Evolutionary conservation across 2,888 invertebrate genomes (phyloP).

Genomic region (Bugulina stolonifera): DNA sequence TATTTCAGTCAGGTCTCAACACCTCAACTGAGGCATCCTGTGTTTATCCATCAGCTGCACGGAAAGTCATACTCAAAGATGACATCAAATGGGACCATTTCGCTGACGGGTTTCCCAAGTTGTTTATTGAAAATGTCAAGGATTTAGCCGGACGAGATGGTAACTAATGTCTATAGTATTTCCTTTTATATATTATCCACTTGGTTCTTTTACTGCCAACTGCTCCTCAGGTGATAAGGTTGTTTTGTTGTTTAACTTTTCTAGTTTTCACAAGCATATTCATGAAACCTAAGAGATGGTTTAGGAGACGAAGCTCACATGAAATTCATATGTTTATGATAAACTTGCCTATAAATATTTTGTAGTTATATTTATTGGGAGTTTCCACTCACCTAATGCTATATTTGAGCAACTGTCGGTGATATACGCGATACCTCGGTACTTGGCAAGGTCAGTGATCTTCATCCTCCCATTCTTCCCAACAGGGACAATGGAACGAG

Average conservation of each 20-base stretch:
- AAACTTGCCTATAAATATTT: no score
- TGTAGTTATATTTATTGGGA: slow-evolving; percentile 52
- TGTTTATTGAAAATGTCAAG: slow-evolving; percentile 52
- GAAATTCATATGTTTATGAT: no score
- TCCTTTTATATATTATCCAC: neutral
- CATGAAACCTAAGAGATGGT: no score
- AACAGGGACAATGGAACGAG: slow-evolving; percentile 54
- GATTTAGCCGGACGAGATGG: slow-evolving; percentile 53
- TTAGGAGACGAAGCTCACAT: no score
- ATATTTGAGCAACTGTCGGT: slow-evolving; percentile 54
- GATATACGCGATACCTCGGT: slow-evolving; percentile 53
- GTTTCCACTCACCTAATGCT: slow-evolving; percentile 51
- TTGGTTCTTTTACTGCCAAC: no score
- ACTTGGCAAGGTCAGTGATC: slow-evolving; percentile 49
- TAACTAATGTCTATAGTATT: slow-evolving; percentile 32
- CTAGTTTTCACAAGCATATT: no score
- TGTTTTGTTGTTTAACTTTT: no score
- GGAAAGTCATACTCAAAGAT: slow-evolving; percentile 38
- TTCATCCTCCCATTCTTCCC: slow-evolving; percentile 54
- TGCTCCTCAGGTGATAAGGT: no score
- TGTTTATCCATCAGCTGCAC: slow-evolving; percentile 30
- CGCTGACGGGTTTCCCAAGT: slow-evolving; percentile 52
- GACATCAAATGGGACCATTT: slow-evolving; percentile 51
- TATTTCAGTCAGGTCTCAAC: no score
- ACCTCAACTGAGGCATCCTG: no score